phyloP scores from a whole-genome alignment of 2,797 vertebrate species.

The Protonibea diacanthus region DNA sequence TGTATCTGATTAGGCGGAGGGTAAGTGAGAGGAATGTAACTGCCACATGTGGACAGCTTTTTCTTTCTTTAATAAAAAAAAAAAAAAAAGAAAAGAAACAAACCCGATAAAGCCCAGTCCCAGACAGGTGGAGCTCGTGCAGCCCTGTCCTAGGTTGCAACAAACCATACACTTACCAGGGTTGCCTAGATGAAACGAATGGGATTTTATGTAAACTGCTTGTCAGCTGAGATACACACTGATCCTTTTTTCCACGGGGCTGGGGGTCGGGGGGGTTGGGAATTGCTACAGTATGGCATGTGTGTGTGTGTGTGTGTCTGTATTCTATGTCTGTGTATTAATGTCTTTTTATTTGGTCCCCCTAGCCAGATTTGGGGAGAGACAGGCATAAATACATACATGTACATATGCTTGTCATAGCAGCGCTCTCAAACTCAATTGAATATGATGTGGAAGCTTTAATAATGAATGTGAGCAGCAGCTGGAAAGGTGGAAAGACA shows the following conservation, averaged over 20 bases:
- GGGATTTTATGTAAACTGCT: slow-evolving; percentile 86
- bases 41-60: slow-evolving; percentile 59
- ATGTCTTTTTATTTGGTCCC: slow-evolving; percentile 67
- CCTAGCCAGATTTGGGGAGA: slow-evolving; percentile 50
- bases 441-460: slow-evolving; percentile 83
- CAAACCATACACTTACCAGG: slow-evolving; percentile 75
- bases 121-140: slow-evolving; percentile 68
- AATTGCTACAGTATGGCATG: slow-evolving; percentile 43
- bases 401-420: slow-evolving; percentile 66
- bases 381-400: slow-evolving; percentile 50
- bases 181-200: slow-evolving; percentile 80
- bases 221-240: slow-evolving; percentile 84
- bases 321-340: slow-evolving; percentile 41
- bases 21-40: slow-evolving; percentile 57
- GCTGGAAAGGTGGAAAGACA: slow-evolving; percentile 83
- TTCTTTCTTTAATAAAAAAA: too few relatives aligned
- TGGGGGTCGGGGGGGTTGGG: slow-evolving; percentile 38
- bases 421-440: slow-evolving; percentile 56
- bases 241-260: slow-evolving; percentile 81
- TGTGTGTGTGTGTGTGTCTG: slow-evolving; percentile 35
- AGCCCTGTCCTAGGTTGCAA: slow-evolving; percentile 62
- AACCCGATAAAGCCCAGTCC: slow-evolving; percentile 46
- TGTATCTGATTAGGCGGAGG: slow-evolving; percentile 64
- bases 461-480: slow-evolving; percentile 86
- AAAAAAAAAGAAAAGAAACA: too few relatives aligned